Evolutionary conservation across 2,888 invertebrate species (phyloP).

Genomic region (Tetanocera ferruginea): DNA sequence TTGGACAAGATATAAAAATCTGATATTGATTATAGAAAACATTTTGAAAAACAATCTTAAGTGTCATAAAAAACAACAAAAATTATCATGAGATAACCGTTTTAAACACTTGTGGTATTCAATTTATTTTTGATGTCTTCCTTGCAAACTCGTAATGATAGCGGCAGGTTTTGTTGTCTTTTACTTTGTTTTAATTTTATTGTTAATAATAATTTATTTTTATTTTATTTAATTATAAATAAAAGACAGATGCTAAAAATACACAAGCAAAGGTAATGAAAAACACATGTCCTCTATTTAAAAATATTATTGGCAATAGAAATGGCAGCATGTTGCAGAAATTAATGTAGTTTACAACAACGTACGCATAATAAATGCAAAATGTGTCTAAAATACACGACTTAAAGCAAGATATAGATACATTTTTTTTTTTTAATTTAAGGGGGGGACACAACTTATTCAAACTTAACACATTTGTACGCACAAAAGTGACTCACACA

Average conservation of each 20-base stretch:
- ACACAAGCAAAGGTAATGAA: slow-evolving; percentile 57
- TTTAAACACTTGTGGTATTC: no score
- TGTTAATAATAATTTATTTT: no score
- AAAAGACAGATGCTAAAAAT: slow-evolving; percentile 40
- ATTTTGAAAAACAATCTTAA: no score
- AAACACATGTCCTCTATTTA: slow-evolving; percentile 59
- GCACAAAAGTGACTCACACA: neutral
- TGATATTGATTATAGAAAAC: no score
- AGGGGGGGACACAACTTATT: neutral
- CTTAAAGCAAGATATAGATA: neutral
- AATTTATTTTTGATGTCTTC: no score
- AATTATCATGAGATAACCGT: no score
- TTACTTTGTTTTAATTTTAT: slow-evolving; percentile 14
- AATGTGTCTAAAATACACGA: neutral
- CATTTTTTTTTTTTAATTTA: neutral
- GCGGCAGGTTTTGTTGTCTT: no score
- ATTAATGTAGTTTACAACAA: neutral
- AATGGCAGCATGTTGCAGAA: slow-evolving; percentile 31
- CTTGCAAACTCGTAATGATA: no score
- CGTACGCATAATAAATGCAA: slow-evolving; percentile 1
- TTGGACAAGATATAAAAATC: no score
- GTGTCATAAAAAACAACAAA: no score
- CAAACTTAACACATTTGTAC: neutral
- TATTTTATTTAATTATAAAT: slow-evolving; percentile 44
- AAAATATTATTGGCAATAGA: slow-evolving; percentile 27